Base-by-base conservation (phyloP, 2,797 vertebrate genomes). In the Lophotriccus pileatus region DNA sequence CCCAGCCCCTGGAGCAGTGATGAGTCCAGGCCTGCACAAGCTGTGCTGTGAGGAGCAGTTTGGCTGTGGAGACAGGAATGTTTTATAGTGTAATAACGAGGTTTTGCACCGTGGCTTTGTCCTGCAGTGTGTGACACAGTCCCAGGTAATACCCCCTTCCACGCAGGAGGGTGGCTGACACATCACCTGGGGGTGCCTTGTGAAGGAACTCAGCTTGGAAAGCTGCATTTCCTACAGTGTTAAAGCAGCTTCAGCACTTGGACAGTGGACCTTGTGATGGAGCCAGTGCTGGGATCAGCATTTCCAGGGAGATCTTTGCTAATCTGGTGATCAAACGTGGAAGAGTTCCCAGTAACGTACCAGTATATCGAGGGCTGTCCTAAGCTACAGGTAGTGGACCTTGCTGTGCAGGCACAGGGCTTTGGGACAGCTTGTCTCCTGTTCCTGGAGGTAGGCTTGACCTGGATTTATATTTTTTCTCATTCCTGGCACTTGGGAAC, bases 61-160 rank as follows among this genome's bases (percentile, higher is more conserved):
- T 22, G 59, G 7, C 9, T 68, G 39, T 72, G 50, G 55, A 3
- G 19, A 2, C 8, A 5, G 32, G 32, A 28, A 32, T 19, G 55
- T 27, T 23, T 32, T 46, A 12, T 0, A 1, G n/a, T 25, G 27
- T 14, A 17, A 3, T 7, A 19, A 13, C 1, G 7, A 46, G 37
- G 10, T 18, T 86, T 60, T 59, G n/a, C 28, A 32, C 0, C 0
- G 30, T 13, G 24, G 6, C 53, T 75, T 25, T 78, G 58, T 53
- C 10, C 58, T 78, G 34, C 23, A 37, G 46, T 20, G 20, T 3
- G 23, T 70, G 15, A 3, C 2, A 5, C 30, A 27, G 0, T 24
- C 39, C 34, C 9, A 37, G 52, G 1, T 23, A 16, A 7, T 14
- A 3, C 17, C 27, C 6, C 23, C 12, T 46, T 28, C 28, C 22